Evolutionary conservation across 2,797 vertebrate species (phyloP).

Genomic region (Cuniculus paca): DNA sequence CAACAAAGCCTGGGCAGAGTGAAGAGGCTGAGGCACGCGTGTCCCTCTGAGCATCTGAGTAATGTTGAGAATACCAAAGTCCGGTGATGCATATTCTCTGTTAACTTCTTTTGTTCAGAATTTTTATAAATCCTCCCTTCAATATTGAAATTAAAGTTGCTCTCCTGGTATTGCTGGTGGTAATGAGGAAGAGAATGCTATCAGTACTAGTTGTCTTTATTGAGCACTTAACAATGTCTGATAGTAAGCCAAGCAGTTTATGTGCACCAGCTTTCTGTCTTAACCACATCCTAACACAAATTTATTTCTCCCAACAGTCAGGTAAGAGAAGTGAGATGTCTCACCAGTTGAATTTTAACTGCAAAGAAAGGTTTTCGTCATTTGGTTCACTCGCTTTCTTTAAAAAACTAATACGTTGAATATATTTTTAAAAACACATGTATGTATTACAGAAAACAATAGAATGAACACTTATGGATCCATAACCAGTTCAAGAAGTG

Average conservation of each 20-base stretch:
- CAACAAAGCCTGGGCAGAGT: neutral
- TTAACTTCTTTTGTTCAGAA: neutral
- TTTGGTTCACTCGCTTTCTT: neutral
- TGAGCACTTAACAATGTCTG: neutral
- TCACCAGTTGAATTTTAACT: slow-evolving; percentile 6
- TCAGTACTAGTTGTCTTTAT: neutral
- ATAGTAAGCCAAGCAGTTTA: neutral
- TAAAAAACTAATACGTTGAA: neutral
- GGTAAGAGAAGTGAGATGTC: neutral
- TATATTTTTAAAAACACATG: neutral
- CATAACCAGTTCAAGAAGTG: neutral
- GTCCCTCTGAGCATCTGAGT: neutral
- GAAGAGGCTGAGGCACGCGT: neutral
- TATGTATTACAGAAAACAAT: neutral
- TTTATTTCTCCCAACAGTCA: neutral
- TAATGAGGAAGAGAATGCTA: neutral
- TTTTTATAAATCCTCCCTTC: neutral
- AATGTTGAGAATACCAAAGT: neutral
- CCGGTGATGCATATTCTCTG: neutral
- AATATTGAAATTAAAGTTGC: neutral
- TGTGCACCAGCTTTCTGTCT: neutral
- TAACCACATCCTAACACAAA: neutral
- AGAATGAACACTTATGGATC: neutral
- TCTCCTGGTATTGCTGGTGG: neutral
- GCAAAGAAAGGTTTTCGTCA: neutral